These are phyloP conservation scores for Andricus curvator DNA, from an alignment of 2,888 invertebrate species.

Conservation along the genomic window DNA sequence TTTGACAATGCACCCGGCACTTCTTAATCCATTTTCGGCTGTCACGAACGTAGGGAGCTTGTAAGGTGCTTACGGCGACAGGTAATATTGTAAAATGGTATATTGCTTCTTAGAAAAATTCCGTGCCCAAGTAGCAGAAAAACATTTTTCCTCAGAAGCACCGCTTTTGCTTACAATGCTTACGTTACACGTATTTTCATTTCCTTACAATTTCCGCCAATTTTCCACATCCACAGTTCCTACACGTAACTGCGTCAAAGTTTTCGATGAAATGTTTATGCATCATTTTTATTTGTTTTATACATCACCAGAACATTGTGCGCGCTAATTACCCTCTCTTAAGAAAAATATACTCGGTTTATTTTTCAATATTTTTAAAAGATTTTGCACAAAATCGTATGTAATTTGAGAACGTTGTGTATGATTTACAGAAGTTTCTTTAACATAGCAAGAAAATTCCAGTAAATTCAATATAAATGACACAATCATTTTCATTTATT, in stretches of 20 bases:
- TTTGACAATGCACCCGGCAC: constrained; percentile 46
- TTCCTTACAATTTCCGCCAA: constrained; percentile 5
- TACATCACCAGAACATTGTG: no score
- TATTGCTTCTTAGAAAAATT: constrained; percentile 55
- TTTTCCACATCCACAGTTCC: neutral
- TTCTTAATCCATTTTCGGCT: constrained; percentile 64
- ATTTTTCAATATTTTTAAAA: no score
- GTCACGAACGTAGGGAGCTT: constrained; percentile 50
- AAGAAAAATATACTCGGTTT: no score
- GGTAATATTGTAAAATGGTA: constrained; percentile 71
- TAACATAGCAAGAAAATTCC: no score
- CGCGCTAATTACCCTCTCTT: no score
- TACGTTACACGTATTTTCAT: constrained; percentile 23
- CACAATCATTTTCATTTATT: no score
- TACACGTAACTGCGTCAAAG: constrained; percentile 31
- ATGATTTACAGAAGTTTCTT: no score
- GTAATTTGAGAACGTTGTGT: no score
- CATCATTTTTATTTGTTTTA: no score
- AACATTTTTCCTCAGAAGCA: constrained; percentile 43
- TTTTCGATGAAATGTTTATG: neutral
- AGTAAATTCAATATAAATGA: no score
- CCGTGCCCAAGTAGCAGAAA: constrained; percentile 36
- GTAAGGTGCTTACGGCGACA: constrained; percentile 67
- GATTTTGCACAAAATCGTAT: no score
- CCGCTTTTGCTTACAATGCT: constrained; percentile 31